These are phyloP conservation scores for Neoarius graeffei DNA, from an alignment of 2,113 vertebrate species.

Conservation along the genomic window DNA sequence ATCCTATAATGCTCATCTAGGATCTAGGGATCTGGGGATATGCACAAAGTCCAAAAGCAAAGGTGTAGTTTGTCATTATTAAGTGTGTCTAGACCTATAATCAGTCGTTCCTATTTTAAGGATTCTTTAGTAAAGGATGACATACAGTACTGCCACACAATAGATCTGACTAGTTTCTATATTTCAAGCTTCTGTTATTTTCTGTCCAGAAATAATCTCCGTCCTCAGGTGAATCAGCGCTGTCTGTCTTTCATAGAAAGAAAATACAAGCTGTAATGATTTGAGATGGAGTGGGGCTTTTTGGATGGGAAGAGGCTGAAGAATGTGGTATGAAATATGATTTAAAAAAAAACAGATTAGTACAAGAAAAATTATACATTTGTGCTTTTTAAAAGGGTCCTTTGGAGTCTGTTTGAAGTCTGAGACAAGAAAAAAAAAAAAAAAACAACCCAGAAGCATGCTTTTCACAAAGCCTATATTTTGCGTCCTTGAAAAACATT, in stretches of 20 bases:
- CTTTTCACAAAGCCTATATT: background rate
- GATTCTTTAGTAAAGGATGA: no score
- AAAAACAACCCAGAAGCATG: background rate
- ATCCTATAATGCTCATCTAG: background rate
- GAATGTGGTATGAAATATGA: background rate
- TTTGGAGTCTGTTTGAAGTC: background rate
- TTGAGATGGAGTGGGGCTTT: background rate
- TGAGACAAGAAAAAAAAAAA: background rate
- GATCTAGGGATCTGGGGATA: background rate
- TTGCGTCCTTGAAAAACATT: background rate
- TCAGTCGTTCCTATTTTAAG: background rate
- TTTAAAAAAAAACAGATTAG: background rate
- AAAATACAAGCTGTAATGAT: background rate
- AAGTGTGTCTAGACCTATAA: background rate
- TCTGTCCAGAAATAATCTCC: background rate
- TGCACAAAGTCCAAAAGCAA: background rate
- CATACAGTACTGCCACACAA: background rate
- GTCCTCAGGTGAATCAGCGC: background rate
- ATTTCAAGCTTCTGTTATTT: background rate
- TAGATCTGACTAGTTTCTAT: background rate
- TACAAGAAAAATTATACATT: background rate
- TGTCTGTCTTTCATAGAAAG: background rate
- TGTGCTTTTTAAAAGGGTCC: background rate
- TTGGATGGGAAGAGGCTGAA: background rate
- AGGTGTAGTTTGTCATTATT: background rate